Percentiles rank a stretch among this genome's conserved stretches.
Conservation (phyloP, 2,797 vertebrate species). For the Onychomys leucogaster region DNA sequence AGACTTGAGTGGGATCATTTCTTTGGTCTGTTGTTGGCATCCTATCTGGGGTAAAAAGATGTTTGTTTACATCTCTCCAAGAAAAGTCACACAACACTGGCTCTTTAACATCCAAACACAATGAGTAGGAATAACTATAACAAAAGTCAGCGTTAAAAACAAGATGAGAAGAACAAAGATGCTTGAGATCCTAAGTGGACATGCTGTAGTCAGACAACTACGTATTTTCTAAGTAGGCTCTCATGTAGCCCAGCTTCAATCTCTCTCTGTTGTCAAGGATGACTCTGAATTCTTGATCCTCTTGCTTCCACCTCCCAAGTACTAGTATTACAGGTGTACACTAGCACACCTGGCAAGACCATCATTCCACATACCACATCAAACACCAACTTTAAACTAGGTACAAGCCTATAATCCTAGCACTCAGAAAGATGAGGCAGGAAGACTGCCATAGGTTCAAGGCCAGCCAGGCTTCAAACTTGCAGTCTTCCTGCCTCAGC, state of each 20-base stretch:
- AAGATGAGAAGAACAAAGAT: slow-evolving; percentile 48
- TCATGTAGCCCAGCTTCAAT: not conserved
- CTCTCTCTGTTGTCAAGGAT: not conserved
- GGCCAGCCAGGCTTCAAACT: not conserved
- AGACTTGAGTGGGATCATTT: not conserved
- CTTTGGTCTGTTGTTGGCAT: not conserved
- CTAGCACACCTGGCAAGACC: not conserved
- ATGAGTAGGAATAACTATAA: slow-evolving; percentile 66
- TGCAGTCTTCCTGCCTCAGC: not conserved
- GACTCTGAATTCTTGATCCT: not conserved
- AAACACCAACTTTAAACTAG: not conserved
- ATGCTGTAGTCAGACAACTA: not conserved
- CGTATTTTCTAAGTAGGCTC: not conserved
- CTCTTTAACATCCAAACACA: slow-evolving; percentile 73
- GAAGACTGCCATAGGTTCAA: not conserved
- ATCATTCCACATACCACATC: not conserved
- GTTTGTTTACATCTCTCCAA: not conserved
- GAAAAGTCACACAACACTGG: not conserved
- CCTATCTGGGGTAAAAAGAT: not conserved
- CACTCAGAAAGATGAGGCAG: not conserved
- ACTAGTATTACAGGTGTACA: not conserved
- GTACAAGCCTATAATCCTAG: not conserved
- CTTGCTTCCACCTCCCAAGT: not conserved
- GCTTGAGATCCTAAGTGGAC: not conserved
- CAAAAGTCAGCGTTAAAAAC: slow-evolving; percentile 23